Evolutionary conservation across 1,140 invertebrate species (phyloP), one percentile per base, ranked within the genome.

Genomic region (Chironomus tepperi): DNA sequence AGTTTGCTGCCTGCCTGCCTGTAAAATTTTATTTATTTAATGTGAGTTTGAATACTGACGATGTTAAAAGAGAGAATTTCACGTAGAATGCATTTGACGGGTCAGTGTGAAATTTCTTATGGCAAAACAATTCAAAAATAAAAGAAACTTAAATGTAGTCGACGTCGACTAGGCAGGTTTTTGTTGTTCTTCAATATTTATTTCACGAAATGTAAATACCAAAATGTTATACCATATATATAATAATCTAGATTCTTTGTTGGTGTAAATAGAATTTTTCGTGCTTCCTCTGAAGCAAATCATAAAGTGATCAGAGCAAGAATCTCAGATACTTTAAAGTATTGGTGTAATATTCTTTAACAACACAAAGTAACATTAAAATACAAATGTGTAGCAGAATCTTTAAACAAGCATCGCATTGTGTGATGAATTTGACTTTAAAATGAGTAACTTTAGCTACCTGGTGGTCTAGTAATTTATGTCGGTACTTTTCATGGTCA

Each of bases 51-150:
- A 57, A 57, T 57, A 57, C 12, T 57, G 47, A 57, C 47, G 47
- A 57, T 5, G 47, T 57, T n/a, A 47, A 47, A 47, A 47, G 47
- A 57, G 47, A 57, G 12, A 15, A 57, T 57, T 57, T 57, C 47
- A 57, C 47, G 47, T 57, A n/a, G 47, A 57, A n/a, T 57, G 47
- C 47, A 57, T 70, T 70, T 70, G 65, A 70, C 65, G 65, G 65
- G 65, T 70, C 65, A 70, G 65, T 70, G 65, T 70, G 65, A 70
- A 70, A 70, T 70, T 70, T 70, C 18, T 70, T 70, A 70, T 16
- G 65, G 16, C 19, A 57, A 57, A 15, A 57, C 47, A 57, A 57
- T 57, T 57, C n/a, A 57, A 57, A 57, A n/a, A n/a, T n/a, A 57
- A 15, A 57, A n/a, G n/a, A 57, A n/a, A 5, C 47, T 57, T n/a